Base-by-base conservation (phyloP, 2,797 vertebrate genomes). In the Psittacula echo region DNA sequence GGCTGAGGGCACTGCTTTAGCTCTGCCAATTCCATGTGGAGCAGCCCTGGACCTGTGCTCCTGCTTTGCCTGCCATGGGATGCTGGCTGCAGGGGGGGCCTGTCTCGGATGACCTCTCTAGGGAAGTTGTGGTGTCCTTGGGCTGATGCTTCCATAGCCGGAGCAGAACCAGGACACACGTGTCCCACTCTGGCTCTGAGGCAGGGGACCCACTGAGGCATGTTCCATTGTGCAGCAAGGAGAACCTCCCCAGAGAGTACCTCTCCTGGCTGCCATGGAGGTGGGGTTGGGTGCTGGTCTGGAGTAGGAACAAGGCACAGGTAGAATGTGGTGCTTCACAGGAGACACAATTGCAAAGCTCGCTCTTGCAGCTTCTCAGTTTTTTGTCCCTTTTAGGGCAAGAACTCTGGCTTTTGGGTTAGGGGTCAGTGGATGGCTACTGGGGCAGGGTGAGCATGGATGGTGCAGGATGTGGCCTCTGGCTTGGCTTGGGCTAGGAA, bases 291-390 rank as follows among this genome's bases (percentile, higher is more conserved):
- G 30, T 58, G 45, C 72, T 74, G 39, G 16, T 45, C 64, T 82
- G 65, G 82, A 29, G 6, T 82, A 92, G 53, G 53, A 74, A 44
- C 21, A 81, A 71, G 75, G 50, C 90, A 71, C 75, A 85, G 66
- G 16, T 14, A 51, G 45, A 77, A 51, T 0, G 1, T 34, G 37
- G 50, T 0, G 0, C 39, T 88, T 80, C 30, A 17, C 32, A 27
- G 79, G 44, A 81, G 66, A 32, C 3, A 2, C 10, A 2, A 29
- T 76, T 83, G 68, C 71, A 78, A 47, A 93, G 42, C 45, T 58
- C n/a, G 48, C 70, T 45, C 56, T 53, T 0, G 0, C 56, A 68
- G 53, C 34, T 85, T 24, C 26, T 11, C n/a, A 7, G 19, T 23
- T 29, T 89, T 87, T 84, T 85, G 44, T 21, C 21, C 7, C 17